phyloP scores from a whole-genome alignment of 2,888 invertebrate genomes.

The Plagodis dolabraria region DNA sequence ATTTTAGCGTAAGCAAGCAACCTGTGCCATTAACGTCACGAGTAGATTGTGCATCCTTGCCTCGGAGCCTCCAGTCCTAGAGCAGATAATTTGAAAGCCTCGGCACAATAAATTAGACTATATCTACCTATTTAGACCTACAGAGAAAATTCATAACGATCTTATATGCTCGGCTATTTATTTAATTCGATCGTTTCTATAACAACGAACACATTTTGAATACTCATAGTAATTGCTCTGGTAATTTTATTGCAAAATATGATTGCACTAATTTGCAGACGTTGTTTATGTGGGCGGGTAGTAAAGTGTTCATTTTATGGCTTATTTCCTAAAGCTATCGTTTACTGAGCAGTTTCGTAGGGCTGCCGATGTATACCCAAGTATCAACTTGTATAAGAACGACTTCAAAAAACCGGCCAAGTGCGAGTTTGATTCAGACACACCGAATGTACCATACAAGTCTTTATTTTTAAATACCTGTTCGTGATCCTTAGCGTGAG shows the following conservation, averaged over 20 bases:
- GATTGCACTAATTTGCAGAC: slow-evolving; percentile 42
- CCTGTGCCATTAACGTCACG: slow-evolving; percentile 67
- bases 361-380: no score
- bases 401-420: no score
- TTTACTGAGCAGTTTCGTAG: slow-evolving; percentile 2
- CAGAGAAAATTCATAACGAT: slow-evolving; percentile 50
- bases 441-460: no score
- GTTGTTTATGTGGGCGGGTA: slow-evolving; percentile 11
- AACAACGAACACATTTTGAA: slow-evolving; percentile 46
- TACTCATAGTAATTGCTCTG: slow-evolving; percentile 40
- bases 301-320: slow-evolving; percentile 15
- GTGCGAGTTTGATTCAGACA: no score
- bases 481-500: no score
- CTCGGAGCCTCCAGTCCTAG: slow-evolving; percentile 41
- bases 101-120: slow-evolving; percentile 51
- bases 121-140: slow-evolving; percentile 51
- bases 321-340: slow-evolving; percentile 11
- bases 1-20: slow-evolving; percentile 61
- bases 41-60: slow-evolving; percentile 77
- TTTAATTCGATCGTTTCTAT: slow-evolving; percentile 48
- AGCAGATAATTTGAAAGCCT: slow-evolving; percentile 18
- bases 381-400: no score
- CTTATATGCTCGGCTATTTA: slow-evolving; percentile 35
- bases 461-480: no score
- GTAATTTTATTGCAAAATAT: slow-evolving; percentile 50